A percentile compares a stretch with the other conserved stretches of the same genome.
These are phyloP conservation scores for Coregonus ussuriensis DNA, from an alignment of 2,797 vertebrate genomes.

Conservation along the genomic window DNA sequence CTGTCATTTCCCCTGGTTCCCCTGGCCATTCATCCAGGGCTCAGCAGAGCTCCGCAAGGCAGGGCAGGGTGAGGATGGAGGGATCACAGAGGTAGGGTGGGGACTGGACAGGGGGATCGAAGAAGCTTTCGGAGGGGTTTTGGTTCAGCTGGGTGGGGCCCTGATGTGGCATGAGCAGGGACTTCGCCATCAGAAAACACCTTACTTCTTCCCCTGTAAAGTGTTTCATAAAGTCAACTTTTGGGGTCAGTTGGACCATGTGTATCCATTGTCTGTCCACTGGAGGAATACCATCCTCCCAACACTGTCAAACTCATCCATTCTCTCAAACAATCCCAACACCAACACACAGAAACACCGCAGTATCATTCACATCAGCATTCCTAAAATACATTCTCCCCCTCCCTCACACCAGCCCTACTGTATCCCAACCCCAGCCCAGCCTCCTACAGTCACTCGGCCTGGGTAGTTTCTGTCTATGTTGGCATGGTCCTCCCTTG, in stretches of 20 bases:
- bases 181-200: background rate
- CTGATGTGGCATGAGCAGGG: background rate
- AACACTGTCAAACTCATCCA: too few relatives aligned
- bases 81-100: background rate
- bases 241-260: background rate
- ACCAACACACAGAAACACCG: too few relatives aligned
- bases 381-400: too few relatives aligned
- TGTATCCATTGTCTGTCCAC: background rate
- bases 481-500: background rate
- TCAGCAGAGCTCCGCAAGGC: background rate
- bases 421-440: background rate
- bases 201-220: background rate
- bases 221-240: background rate
- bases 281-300: background rate
- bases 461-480: background rate
- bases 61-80: background rate
- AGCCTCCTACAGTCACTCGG: background rate
- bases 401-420: background rate
- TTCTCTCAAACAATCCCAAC: too few relatives aligned
- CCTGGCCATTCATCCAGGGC: constrained; percentile 29
- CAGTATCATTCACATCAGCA: too few relatives aligned
- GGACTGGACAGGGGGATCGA: background rate
- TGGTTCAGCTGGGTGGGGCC: background rate
- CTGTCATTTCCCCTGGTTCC: constrained; percentile 33
- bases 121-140: background rate